A percentile compares a stretch with the other conserved stretches of the same genome.
phyloP scores from a whole-genome alignment of 2,113 vertebrate species.

The Cavia porcellus region DNA sequence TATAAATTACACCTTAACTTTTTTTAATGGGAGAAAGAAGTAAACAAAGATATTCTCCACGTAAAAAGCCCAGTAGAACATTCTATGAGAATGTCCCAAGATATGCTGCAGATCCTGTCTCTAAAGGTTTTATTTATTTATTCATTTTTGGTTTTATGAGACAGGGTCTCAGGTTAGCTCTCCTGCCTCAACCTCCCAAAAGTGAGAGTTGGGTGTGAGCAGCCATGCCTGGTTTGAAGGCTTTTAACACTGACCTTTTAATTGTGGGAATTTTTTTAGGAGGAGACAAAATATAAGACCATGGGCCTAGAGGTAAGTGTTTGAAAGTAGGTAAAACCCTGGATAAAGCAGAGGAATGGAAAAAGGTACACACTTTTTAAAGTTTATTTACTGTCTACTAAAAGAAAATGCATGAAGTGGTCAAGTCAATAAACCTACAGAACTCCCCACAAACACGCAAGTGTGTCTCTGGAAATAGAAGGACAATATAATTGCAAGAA shows the following conservation, averaged over 20 bases:
- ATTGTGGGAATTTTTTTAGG: background rate
- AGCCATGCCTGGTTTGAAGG: background rate
- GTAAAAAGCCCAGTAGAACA: background rate
- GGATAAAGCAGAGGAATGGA: background rate
- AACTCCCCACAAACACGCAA: background rate
- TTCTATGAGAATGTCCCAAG: background rate
- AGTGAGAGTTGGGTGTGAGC: background rate
- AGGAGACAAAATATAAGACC: background rate
- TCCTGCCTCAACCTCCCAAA: background rate
- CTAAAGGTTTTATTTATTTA: background rate
- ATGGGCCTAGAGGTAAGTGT: constrained; percentile 11
- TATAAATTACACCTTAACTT: constrained; percentile 45
- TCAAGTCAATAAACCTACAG: background rate
- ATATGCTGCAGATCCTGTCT: background rate
- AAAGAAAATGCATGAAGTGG: constrained; percentile 2
- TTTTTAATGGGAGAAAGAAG: background rate
- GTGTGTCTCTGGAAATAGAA: background rate
- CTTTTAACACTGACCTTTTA: background rate
- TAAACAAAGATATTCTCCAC: background rate
- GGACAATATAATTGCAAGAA: background rate
- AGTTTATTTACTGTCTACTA: background rate
- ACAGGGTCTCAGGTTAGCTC: background rate
- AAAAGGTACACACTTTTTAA: background rate
- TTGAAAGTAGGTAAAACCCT: constrained; percentile 1
- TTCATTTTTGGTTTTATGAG: background rate